phyloP scores from a whole-genome alignment of 2,113 vertebrate genomes.

The Manacus vitellinus region DNA sequence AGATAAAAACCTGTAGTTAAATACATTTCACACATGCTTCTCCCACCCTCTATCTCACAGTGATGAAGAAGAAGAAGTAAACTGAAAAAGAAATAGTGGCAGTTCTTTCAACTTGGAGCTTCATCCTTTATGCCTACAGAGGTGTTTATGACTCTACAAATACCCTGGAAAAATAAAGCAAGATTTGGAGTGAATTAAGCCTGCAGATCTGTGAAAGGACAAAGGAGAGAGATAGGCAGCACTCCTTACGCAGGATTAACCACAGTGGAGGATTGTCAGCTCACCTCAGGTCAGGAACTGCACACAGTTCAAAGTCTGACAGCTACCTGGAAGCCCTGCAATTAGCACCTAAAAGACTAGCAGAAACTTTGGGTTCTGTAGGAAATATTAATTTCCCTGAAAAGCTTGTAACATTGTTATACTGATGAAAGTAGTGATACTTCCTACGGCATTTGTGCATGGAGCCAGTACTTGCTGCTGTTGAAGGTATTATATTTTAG shows the following conservation, averaged over 20 bases:
- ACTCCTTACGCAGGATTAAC: neutral
- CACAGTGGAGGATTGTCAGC: neutral
- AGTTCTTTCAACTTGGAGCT: neutral
- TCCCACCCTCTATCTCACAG: neutral
- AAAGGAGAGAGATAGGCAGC: neutral
- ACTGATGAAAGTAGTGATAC: neutral
- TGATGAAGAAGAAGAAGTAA: neutral
- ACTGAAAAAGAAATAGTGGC: neutral
- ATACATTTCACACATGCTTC: neutral
- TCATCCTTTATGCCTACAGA: neutral
- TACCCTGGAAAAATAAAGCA: neutral
- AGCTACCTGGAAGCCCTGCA: neutral
- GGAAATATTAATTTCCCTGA: neutral
- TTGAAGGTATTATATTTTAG: neutral
- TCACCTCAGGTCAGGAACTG: neutral
- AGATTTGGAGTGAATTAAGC: neutral
- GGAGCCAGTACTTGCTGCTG: neutral
- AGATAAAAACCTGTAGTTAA: neutral
- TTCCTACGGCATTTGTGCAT: neutral
- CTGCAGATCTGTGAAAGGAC: neutral
- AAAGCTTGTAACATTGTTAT: neutral
- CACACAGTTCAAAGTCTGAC: neutral
- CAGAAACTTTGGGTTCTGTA: neutral
- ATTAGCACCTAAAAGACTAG: neutral
- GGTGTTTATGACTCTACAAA: neutral